These are phyloP conservation scores for Sorex araneus DNA, from an alignment of 2,113 vertebrate species.

Conservation along the genomic window DNA sequence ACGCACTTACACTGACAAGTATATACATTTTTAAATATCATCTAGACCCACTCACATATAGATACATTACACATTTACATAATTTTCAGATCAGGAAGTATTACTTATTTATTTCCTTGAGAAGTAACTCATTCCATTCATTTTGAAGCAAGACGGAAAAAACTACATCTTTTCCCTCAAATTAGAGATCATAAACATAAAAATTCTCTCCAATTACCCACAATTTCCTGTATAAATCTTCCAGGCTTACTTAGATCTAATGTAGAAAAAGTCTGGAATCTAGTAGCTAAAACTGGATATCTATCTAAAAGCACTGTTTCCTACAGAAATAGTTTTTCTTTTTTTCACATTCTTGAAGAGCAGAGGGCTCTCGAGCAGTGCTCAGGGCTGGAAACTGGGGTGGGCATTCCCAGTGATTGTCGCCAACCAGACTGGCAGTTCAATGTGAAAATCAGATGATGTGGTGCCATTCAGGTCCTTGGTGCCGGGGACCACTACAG, in stretches of 20 bases:
- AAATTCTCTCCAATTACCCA: not conserved
- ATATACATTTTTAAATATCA: not conserved
- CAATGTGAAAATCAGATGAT: no score
- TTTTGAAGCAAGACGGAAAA: slow-evolving; percentile 18
- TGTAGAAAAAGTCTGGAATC: not conserved
- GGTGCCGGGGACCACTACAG: no score
- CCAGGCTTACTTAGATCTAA: not conserved
- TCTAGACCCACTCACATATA: not conserved
- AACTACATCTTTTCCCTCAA: slow-evolving; percentile 30
- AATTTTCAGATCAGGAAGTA: not conserved
- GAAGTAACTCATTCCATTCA: not conserved
- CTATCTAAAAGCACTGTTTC: slow-evolving; percentile 16
- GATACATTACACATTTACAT: not conserved
- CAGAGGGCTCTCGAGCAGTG: not conserved
- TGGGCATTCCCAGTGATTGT: no score
- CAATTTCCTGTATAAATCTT: not conserved
- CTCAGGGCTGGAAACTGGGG: no score
- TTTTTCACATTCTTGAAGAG: not conserved
- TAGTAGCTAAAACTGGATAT: not conserved
- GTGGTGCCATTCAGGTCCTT: no score
- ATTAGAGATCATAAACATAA: slow-evolving; percentile 37
- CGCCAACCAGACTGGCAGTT: no score
- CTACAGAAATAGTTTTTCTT: not conserved
- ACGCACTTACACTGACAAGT: not conserved
- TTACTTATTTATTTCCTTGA: slow-evolving; percentile 18